A percentile compares a stretch with the other conserved stretches of the same genome.
phyloP scores from a whole-genome alignment of 1,140 invertebrate species.

The Daktulosphaira vitifoliae region DNA sequence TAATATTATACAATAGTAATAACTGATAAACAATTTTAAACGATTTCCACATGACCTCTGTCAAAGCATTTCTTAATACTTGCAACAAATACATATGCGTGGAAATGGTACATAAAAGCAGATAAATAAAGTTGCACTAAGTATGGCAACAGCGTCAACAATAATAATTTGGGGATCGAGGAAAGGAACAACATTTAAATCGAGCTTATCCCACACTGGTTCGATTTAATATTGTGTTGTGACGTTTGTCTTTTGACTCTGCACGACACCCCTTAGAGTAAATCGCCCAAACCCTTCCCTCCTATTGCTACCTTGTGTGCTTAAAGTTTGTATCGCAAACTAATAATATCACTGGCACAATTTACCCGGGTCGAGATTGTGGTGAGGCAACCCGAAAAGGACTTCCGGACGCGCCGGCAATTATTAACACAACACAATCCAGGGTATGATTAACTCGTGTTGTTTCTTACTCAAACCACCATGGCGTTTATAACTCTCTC shows the following conservation, averaged over 20 bases:
- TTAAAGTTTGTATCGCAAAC: constrained; percentile 9
- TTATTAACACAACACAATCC: constrained; percentile 6
- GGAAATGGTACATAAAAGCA: too few relatives aligned
- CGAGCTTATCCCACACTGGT: background rate
- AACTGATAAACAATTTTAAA: too few relatives aligned
- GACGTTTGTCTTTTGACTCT: constrained; percentile 17
- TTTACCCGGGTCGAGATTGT: background rate
- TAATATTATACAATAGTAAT: too few relatives aligned
- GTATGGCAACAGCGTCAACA: too few relatives aligned
- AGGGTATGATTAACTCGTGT: background rate
- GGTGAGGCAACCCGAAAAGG: background rate
- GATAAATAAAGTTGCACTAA: too few relatives aligned
- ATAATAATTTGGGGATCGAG: too few relatives aligned
- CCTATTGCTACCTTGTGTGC: background rate
- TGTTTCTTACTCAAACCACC: constrained; percentile 3
- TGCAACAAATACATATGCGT: too few relatives aligned
- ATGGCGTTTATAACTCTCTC: constrained; percentile 4
- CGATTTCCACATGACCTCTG: too few relatives aligned
- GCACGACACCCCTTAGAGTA: background rate
- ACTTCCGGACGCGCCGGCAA: constrained; percentile 7
- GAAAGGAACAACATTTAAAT: background rate
- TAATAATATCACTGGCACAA: background rate
- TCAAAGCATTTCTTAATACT: too few relatives aligned
- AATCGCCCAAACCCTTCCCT: background rate
- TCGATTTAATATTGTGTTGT: constrained; percentile 19